phyloP scores from a whole-genome alignment of 2,888 invertebrate genomes.

The Molorchus minor region DNA sequence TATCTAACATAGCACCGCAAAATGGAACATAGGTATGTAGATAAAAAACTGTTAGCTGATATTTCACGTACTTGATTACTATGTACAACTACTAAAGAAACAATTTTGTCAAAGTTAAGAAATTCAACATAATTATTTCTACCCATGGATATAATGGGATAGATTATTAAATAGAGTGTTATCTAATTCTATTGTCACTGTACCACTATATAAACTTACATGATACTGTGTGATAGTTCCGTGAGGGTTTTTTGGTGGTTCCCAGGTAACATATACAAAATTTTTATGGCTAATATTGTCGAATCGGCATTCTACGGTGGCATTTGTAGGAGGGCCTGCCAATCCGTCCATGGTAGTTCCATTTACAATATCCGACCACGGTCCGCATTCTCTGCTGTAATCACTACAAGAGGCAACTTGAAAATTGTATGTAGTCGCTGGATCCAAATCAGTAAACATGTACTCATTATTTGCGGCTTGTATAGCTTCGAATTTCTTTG shows the following conservation, averaged over 20 bases:
- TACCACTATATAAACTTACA: constrained; percentile 61
- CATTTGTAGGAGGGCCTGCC: constrained; percentile 77
- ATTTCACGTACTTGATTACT: too few relatives aligned
- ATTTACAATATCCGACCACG: constrained; percentile 79
- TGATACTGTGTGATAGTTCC: constrained; percentile 83
- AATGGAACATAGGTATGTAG: neutral
- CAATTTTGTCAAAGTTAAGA: too few relatives aligned
- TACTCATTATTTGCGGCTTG: constrained; percentile 75
- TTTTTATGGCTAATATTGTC: constrained; percentile 69
- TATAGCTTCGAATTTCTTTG: constrained; percentile 67
- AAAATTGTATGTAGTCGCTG: constrained; percentile 83
- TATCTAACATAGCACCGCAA: neutral
- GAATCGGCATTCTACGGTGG: constrained; percentile 73
- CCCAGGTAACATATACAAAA: constrained; percentile 78
- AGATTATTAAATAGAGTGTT: too few relatives aligned
- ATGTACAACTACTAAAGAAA: neutral
- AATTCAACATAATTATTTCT: too few relatives aligned
- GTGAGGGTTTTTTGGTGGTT: constrained; percentile 75
- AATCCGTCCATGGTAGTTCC: constrained; percentile 87
- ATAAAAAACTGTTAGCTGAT: neutral
- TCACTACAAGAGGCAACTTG: constrained; percentile 85
- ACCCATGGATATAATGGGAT: too few relatives aligned
- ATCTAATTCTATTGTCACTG: too few relatives aligned
- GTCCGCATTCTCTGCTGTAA: constrained; percentile 77
- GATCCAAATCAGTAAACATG: constrained; percentile 79